Evolutionary conservation across 1,140 invertebrate species (phyloP).

Genomic region (Vanessa atalanta): DNA sequence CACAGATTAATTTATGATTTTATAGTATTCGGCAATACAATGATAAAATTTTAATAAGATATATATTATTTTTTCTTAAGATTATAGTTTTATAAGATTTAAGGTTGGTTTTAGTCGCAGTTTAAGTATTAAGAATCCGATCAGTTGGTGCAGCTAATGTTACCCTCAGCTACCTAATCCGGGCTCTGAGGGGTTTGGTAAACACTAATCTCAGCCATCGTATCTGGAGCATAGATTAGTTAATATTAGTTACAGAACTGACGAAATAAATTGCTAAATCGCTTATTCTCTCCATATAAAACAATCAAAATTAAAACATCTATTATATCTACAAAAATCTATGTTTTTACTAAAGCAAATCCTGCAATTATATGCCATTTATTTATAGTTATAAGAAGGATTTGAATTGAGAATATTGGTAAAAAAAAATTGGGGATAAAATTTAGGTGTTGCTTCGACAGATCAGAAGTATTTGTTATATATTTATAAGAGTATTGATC

Average conservation of each 20-base stretch:
- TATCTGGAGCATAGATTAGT: background rate
- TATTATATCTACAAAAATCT: no score
- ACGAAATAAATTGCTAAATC: background rate
- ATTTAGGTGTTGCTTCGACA: background rate
- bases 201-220: conserved; percentile 5
- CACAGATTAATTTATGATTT: no score
- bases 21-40: no score
- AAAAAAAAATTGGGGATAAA: no score
- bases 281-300: no score
- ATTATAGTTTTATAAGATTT: background rate
- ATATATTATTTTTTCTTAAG: background rate
- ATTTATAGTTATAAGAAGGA: no score
- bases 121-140: conserved; percentile 2
- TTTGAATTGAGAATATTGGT: no score
- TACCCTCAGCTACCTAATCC: background rate
- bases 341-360: no score
- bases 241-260: background rate
- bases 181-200: conserved; percentile 1
- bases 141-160: conserved; percentile 3
- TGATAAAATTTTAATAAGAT: no score
- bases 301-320: no score
- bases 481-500: background rate
- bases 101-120: background rate
- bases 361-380: no score
- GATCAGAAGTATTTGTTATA: background rate